Conservation (phyloP, 53 echinoderm and acorn worm genomes). For the Apostichopus leukothele region DNA sequence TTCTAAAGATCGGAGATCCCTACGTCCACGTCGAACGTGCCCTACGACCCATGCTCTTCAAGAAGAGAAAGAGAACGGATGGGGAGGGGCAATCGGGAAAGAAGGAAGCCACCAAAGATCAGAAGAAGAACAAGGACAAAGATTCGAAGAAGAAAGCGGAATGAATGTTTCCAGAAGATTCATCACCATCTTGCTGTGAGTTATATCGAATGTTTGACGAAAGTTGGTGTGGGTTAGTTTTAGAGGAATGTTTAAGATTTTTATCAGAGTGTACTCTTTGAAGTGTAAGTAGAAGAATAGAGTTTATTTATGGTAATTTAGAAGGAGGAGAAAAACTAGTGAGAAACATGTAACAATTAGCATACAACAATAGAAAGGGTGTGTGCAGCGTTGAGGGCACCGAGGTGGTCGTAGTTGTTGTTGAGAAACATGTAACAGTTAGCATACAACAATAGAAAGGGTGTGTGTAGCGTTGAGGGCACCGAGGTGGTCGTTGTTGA, state of each 20-base stretch:
- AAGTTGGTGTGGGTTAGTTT: too few relatives aligned
- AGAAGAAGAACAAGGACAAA: neutral
- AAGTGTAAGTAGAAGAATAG: neutral
- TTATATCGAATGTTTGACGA: too few relatives aligned
- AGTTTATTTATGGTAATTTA: neutral
- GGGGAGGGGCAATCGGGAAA: neutral
- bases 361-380: too few relatives aligned
- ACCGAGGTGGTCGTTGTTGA: too few relatives aligned
- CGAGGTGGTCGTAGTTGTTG: too few relatives aligned
- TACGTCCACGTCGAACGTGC: slow-evolving; percentile 64
- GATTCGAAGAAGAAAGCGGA: slow-evolving; percentile 33
- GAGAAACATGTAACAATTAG: too few relatives aligned
- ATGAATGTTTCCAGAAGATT: neutral
- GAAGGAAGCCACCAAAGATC: neutral
- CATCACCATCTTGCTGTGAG: too few relatives aligned
- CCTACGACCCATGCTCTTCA: slow-evolving; percentile 70
- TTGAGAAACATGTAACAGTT: too few relatives aligned
- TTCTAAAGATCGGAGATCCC: slow-evolving; percentile 70
- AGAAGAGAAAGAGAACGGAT: slow-evolving; percentile 46
- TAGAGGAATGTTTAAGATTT: neutral
- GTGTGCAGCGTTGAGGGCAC: too few relatives aligned
- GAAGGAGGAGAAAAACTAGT: too few relatives aligned
- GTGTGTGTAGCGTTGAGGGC: too few relatives aligned
- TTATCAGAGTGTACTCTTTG: neutral
- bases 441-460: too few relatives aligned